These are phyloP conservation scores for Eubasilissa regina DNA, from an alignment of 1,140 invertebrate genomes.

Conservation along the genomic window DNA sequence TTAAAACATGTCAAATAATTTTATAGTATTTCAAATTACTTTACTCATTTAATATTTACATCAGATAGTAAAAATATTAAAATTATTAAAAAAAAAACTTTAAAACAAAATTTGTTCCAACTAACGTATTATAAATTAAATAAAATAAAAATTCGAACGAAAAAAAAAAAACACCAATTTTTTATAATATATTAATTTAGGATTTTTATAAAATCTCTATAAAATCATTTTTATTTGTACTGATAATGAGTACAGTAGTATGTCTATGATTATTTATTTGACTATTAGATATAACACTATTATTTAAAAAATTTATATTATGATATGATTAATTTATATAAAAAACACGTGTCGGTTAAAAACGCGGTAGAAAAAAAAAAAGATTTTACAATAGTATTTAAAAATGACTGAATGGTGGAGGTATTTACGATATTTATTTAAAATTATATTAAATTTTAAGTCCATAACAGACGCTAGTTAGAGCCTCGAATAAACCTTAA, in stretches of 20 bases:
- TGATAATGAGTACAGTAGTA: conserved; percentile 32
- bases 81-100: conserved; percentile 12
- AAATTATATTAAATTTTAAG: conserved; percentile 8
- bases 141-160: conserved; percentile 26
- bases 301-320: conserved; percentile 1
- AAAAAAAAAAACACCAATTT: conserved; percentile 21
- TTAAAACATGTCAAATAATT: not conserved
- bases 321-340: not conserved
- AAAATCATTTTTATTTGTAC: conserved; percentile 34
- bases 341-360: not conserved
- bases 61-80: conserved; percentile 7
- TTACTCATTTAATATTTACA: conserved; percentile 18
- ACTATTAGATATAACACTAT: conserved; percentile 21
- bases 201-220: conserved; percentile 45
- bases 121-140: conserved; percentile 24
- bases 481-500: conserved; percentile 22
- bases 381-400: conserved; percentile 8
- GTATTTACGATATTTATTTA: conserved; percentile 3
- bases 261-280: conserved; percentile 13
- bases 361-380: conserved; percentile 6
- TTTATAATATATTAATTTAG: conserved; percentile 37
- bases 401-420: conserved; percentile 4
- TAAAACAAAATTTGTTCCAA: conserved; percentile 12
- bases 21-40: conserved; percentile 4
- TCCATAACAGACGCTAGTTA: conserved; percentile 2